These are phyloP conservation scores for Probaryconus sp. DNA, from an alignment of 1,140 invertebrate genomes.

Conservation along the genomic window DNA sequence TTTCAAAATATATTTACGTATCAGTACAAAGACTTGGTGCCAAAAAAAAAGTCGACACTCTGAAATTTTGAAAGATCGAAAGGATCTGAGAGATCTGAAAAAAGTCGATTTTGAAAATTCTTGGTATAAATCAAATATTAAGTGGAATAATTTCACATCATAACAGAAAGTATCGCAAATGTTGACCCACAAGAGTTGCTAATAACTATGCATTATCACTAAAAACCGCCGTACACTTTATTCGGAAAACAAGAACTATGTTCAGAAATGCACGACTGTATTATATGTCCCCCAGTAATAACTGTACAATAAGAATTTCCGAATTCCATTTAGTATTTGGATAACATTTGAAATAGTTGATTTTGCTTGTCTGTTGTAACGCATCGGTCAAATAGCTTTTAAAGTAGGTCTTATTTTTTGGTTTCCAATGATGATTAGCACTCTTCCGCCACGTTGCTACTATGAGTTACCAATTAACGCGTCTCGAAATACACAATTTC, in stretches of 20 bases:
- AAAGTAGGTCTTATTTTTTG: conserved; percentile 70
- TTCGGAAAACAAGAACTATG: conserved; percentile 15
- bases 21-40: too few relatives aligned
- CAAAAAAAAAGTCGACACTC: too few relatives aligned
- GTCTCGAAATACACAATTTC: conserved; percentile 61
- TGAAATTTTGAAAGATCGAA: too few relatives aligned
- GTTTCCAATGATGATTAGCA: conserved; percentile 77
- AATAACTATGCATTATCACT: conserved; percentile 73
- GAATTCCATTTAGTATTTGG: conserved; percentile 41
- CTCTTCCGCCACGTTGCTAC: conserved; percentile 53
- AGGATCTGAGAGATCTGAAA: too few relatives aligned
- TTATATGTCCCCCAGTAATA: conserved; percentile 45
- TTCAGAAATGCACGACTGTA: not conserved
- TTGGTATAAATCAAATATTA: too few relatives aligned
- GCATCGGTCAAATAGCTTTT: conserved; percentile 72
- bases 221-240: conserved; percentile 48
- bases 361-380: conserved; percentile 69
- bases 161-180: conserved; percentile 54
- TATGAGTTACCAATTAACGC: conserved; percentile 72
- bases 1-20: too few relatives aligned
- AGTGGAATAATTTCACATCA: conserved; percentile 52
- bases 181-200: conserved; percentile 57
- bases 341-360: conserved; percentile 41
- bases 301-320: conserved; percentile 31
- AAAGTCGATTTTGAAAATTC: too few relatives aligned